phyloP scores from a whole-genome alignment of 2,113 vertebrate genomes.

The rat (Rattus norvegicus) region DNA sequence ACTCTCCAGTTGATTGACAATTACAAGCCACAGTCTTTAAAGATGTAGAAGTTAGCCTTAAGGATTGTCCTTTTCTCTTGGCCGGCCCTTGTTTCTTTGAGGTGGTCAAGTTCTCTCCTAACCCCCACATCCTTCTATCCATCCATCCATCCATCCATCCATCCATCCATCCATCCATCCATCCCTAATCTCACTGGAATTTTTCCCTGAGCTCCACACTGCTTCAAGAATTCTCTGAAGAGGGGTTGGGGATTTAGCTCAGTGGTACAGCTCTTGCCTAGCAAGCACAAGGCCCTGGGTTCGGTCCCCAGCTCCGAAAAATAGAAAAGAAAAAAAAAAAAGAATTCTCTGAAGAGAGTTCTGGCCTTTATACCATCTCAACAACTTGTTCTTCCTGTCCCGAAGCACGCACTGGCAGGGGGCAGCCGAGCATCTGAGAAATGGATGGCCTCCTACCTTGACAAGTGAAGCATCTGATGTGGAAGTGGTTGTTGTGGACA shows the following conservation, averaged over 20 bases:
- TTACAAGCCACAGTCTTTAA: background rate
- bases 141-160: too few relatives aligned
- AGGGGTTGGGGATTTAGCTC: too few relatives aligned
- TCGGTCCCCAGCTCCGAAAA: too few relatives aligned
- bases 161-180: background rate
- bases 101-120: background rate
- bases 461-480: conserved; percentile 99
- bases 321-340: too few relatives aligned
- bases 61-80: background rate
- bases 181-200: background rate
- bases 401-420: background rate
- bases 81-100: background rate
- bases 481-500: conserved; percentile 97
- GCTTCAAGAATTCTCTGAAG: background rate
- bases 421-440: background rate
- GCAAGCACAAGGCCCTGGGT: too few relatives aligned
- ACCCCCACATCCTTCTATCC: too few relatives aligned
- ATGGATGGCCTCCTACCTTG: conserved; percentile 89
- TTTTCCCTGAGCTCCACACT: background rate
- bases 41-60: background rate
- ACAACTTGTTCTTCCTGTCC: background rate
- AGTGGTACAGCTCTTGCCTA: too few relatives aligned
- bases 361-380: background rate
- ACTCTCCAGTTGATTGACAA: background rate
- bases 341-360: background rate